Conservation (phyloP, 2,113 vertebrate genomes). For the Gallinago paraguaiae region DNA sequence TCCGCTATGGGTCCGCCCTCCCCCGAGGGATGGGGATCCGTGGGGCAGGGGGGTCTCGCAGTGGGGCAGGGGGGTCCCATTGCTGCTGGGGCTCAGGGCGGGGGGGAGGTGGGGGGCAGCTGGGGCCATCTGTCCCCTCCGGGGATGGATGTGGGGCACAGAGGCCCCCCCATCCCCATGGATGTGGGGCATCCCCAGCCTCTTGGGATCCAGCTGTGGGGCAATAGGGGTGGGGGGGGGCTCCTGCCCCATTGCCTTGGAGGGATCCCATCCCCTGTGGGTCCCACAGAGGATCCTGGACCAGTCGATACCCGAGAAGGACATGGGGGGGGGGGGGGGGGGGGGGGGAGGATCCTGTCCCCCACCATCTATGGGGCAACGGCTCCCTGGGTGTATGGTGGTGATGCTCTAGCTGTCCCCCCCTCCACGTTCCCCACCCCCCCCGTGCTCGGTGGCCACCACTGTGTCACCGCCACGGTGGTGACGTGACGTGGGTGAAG, state of each 20-base stretch:
- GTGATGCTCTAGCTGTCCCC: no score
- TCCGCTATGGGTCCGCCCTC: background rate
- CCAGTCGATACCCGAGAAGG: no score
- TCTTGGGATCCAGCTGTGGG: background rate
- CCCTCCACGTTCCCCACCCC: no score
- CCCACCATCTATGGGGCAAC: no score
- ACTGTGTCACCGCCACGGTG: constrained; percentile 48
- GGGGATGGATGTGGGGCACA: fast-evolving
- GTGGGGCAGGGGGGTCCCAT: background rate
- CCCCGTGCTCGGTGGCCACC: constrained; percentile 62
- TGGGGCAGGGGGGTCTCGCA: background rate
- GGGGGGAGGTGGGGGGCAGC: no score
- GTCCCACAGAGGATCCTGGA: background rate
- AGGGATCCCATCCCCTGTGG: background rate
- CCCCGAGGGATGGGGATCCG: background rate
- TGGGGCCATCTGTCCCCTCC: background rate
- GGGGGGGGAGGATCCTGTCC: no score
- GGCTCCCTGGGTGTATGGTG: fast-evolving
- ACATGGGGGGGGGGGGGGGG: background rate
- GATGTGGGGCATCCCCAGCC: no score
- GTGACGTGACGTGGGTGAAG: constrained; percentile 70
- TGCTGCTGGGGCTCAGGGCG: no score
- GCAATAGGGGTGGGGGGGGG: background rate
- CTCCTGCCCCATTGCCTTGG: background rate
- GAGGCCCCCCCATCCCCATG: background rate